Percentiles rank a stretch among this genome's conserved stretches.
These are phyloP conservation scores for Molossus alvarezi DNA, from an alignment of 2,797 vertebrate species.

Conservation along the genomic window DNA sequence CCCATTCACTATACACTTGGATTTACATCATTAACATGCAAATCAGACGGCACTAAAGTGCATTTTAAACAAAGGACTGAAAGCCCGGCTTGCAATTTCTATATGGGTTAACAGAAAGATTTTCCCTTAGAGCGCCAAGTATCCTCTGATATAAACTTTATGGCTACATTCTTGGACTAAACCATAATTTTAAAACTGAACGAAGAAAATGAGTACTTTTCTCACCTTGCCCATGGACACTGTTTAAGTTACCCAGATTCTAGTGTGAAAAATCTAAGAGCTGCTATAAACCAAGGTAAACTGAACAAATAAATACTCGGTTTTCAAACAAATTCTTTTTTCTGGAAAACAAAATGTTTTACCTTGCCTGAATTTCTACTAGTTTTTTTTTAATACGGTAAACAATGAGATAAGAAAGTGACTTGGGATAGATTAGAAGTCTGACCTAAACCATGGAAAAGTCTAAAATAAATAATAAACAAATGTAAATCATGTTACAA, in stretches of 20 bases:
- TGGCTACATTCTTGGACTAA: background rate
- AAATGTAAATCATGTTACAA: background rate
- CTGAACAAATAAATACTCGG: background rate
- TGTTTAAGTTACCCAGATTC: constrained; percentile 13
- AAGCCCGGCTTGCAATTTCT: constrained; percentile 69
- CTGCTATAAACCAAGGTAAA: background rate
- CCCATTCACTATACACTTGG: constrained; percentile 64
- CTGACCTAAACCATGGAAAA: background rate
- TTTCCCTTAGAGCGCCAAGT: constrained; percentile 35
- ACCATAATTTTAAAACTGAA: constrained; percentile 63
- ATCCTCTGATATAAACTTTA: background rate
- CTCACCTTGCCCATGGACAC: constrained; percentile 17
- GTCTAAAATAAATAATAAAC: constrained; percentile 53
- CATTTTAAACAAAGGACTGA: constrained; percentile 67
- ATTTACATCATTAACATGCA: constrained; percentile 78
- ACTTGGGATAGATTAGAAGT: background rate
- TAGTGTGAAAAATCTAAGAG: constrained; percentile 45
- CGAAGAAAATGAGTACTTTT: constrained; percentile 53
- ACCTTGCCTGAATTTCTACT: background rate
- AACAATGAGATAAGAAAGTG: background rate
- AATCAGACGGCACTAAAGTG: constrained; percentile 59
- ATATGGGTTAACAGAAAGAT: background rate
- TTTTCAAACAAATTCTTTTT: background rate
- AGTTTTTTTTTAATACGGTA: background rate
- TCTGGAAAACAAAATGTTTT: background rate